Conservation (phyloP, 2,113 vertebrate genomes). For the Xiphophorus hellerii region DNA sequence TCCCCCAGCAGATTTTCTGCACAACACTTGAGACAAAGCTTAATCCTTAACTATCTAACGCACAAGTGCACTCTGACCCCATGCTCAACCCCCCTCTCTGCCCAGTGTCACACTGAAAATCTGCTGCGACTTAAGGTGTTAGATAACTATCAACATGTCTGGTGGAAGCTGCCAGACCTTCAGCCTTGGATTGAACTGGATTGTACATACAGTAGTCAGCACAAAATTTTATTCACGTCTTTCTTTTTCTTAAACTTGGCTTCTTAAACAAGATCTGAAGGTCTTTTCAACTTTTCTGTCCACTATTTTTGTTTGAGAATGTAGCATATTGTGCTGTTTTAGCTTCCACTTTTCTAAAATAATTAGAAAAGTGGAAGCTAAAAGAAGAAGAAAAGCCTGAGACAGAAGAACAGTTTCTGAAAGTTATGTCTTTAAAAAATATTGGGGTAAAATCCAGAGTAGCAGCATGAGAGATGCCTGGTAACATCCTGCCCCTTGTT, state of each 20-base stretch:
- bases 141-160: conserved; percentile 66
- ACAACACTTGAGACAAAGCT: conserved; percentile 52
- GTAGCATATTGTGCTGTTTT: too few species aligned
- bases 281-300: too few species aligned
- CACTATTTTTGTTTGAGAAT: too few species aligned
- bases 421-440: too few species aligned
- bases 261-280: not conserved
- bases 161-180: conserved; percentile 37
- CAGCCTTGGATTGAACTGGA: conserved; percentile 13
- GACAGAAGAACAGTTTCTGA: too few species aligned
- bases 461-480: too few species aligned
- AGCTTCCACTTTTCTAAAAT: too few species aligned
- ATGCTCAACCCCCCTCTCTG: not conserved
- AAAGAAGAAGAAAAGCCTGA: too few species aligned
- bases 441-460: too few species aligned
- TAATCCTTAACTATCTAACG: conserved; percentile 62
- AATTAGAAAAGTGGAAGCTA: too few species aligned
- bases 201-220: not conserved
- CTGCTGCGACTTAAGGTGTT: conserved; percentile 61
- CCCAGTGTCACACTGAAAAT: conserved; percentile 47
- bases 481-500: too few species aligned
- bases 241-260: too few species aligned
- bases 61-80: conserved; percentile 2
- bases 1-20: conserved; percentile 80
- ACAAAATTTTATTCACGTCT: not conserved